These are phyloP conservation scores for Carcharodon carcharias DNA, from an alignment of 2,797 vertebrate species.

Conservation along the genomic window DNA sequence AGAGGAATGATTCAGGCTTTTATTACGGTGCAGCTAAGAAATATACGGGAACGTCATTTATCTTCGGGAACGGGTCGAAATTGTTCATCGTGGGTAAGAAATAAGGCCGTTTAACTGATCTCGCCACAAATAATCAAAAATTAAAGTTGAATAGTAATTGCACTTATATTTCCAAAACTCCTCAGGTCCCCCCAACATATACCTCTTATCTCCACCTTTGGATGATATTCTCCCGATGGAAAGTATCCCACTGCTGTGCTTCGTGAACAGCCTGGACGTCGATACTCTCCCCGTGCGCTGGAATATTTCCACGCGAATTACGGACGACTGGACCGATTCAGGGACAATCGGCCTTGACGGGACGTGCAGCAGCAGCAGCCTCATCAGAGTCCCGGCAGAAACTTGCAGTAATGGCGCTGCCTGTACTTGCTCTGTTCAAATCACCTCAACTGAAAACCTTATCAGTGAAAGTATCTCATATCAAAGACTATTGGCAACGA, in stretches of 20 bases:
- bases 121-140: not conserved
- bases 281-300: too few species aligned
- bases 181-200: too few species aligned
- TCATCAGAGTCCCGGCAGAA: not conserved
- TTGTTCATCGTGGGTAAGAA: not conserved
- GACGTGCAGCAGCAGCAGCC: not conserved
- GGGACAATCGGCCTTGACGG: not conserved
- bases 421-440: not conserved
- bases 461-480: not conserved
- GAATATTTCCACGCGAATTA: too few species aligned
- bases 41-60: not conserved
- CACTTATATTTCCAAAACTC: not conserved
- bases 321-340: not conserved
- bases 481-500: not conserved
- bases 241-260: too few species aligned
- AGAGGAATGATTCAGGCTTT: not conserved
- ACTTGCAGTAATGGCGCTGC: not conserved
- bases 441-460: not conserved
- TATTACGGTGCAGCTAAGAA: not conserved
- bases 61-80: not conserved
- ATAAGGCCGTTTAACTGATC: not conserved
- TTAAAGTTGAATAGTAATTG: not conserved
- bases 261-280: too few species aligned
- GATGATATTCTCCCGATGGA: too few species aligned
- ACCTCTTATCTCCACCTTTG: too few species aligned